Conservation (phyloP, 2,888 invertebrate genomes). For the Amiota mariae region DNA sequence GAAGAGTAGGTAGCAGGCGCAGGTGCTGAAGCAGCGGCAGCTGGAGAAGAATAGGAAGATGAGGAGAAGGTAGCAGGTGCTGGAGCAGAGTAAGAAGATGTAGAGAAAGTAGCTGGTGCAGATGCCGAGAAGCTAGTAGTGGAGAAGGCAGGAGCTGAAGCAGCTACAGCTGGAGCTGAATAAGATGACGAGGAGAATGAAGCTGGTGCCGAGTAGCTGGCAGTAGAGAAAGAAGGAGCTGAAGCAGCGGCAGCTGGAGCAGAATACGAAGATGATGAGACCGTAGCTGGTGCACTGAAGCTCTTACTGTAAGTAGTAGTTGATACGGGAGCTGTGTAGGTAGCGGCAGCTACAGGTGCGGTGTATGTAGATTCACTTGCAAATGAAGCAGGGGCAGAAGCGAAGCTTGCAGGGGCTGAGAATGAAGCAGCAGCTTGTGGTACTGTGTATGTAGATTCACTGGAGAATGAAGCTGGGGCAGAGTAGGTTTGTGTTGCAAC, state of each 20-base stretch:
- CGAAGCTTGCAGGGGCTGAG: constrained; percentile 13
- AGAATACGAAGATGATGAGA: constrained; percentile 29
- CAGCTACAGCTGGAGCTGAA: constrained; percentile 30
- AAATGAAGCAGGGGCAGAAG: too few relatives aligned
- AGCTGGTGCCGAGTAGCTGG: constrained; percentile 30
- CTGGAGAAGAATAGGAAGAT: constrained; percentile 21
- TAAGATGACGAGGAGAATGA: constrained; percentile 22
- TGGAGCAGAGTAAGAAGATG: constrained; percentile 26
- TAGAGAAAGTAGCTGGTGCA: constrained; percentile 31
- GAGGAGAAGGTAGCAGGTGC: constrained; percentile 36
- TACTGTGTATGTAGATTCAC: constrained; percentile 31
- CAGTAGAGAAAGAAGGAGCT: constrained; percentile 34
- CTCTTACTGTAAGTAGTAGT: constrained; percentile 4
- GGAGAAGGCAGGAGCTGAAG: constrained; percentile 31
- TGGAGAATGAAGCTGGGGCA: constrained; percentile 34
- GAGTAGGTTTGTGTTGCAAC: constrained; percentile 29
- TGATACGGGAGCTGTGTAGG: constrained; percentile 31
- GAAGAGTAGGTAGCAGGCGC: constrained; percentile 3
- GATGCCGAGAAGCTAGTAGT: constrained; percentile 7
- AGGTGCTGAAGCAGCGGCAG: constrained; percentile 37
- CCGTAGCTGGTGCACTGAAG: constrained; percentile 2
- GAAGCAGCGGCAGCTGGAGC: constrained; percentile 27
- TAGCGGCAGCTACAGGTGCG: constrained; percentile 26
- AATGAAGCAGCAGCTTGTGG: constrained; percentile 38
- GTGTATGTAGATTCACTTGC: constrained; percentile 23